Evolutionary conservation across 1,140 invertebrate species (phyloP).

Genomic region (Odontomachus brunneus): DNA sequence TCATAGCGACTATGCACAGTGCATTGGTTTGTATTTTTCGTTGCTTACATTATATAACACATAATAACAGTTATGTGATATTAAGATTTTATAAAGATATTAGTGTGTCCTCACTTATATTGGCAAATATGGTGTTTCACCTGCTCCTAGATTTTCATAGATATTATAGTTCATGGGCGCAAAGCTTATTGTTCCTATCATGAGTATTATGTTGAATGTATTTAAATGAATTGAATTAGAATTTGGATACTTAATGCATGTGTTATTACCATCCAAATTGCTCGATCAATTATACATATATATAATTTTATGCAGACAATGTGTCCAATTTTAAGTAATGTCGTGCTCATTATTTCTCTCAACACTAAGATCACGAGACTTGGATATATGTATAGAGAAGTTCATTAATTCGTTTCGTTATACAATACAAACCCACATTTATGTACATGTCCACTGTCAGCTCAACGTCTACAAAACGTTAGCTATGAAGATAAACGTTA

Average conservation of each 20-base stretch:
- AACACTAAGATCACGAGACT: neutral
- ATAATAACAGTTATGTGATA: neutral
- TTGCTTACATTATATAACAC: conserved; percentile 42
- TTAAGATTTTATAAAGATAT: neutral
- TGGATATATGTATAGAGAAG: conserved; percentile 9
- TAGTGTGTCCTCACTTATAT: neutral
- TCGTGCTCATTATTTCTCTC: neutral
- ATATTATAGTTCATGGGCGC: conserved; percentile 7
- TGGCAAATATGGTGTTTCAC: conserved; percentile 27
- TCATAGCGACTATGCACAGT: conserved; percentile 49
- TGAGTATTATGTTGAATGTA: conserved; percentile 35
- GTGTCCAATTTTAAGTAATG: conserved; percentile 10
- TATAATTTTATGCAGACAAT: conserved; percentile 7
- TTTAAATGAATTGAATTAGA: conserved; percentile 32
- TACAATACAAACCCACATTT: conserved; percentile 17
- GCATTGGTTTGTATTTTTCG: conserved; percentile 53
- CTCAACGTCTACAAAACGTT: conserved; percentile 25
- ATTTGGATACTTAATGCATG: conserved; percentile 42
- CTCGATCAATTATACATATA: conserved; percentile 3
- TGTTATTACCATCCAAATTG: neutral
- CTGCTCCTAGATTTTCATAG: conserved; percentile 30
- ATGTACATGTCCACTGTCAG: conserved; percentile 11
- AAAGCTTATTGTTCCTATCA: conserved; percentile 17
- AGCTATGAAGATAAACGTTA: conserved; percentile 27
- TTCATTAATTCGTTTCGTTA: conserved; percentile 21